Evolutionary conservation across 1,140 invertebrate genomes (phyloP).

Genomic region (Zaprionus nigranus): DNA sequence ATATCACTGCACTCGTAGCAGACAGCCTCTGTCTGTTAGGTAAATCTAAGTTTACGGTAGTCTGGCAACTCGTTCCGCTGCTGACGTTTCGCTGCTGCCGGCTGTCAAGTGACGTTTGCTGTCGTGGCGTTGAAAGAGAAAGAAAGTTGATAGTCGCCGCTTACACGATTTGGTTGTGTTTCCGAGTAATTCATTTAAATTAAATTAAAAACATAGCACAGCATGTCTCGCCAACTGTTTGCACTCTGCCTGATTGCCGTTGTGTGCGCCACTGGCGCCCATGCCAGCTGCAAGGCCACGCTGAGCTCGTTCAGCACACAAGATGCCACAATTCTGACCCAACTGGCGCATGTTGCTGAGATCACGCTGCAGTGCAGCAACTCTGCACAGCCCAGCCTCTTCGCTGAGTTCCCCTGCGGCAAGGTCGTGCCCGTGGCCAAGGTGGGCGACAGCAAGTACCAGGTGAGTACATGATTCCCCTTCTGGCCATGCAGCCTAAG

Average conservation of each 20-base stretch:
- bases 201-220: slow-evolving; percentile 6
- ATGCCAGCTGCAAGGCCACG: slow-evolving; percentile 87
- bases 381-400: slow-evolving; percentile 88
- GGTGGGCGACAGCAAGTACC: slow-evolving; percentile 86
- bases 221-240: slow-evolving; percentile 65
- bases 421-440: slow-evolving; percentile 92
- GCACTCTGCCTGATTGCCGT: slow-evolving; percentile 59
- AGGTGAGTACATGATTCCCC: slow-evolving; percentile 46
- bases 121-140: slow-evolving; percentile 62
- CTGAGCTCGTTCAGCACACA: slow-evolving; percentile 93
- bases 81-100: slow-evolving; percentile 42
- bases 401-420: slow-evolving; percentile 92
- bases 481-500: too few species aligned
- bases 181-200: background rate
- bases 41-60: background rate
- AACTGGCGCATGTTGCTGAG: slow-evolving; percentile 92
- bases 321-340: slow-evolving; percentile 95
- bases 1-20: background rate
- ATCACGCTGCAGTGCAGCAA: slow-evolving; percentile 89
- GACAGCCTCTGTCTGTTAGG: background rate
- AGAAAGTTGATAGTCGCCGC: slow-evolving; percentile 39
- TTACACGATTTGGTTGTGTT: background rate
- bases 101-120: slow-evolving; percentile 69
- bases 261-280: slow-evolving; percentile 51
- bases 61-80: slow-evolving; percentile 25